Percentiles rank a stretch among this genome's conserved stretches.
Evolutionary conservation across 35 echinoderm and acorn worm genomes (phyloP).

Genomic region (Lytechinus pictus): DNA sequence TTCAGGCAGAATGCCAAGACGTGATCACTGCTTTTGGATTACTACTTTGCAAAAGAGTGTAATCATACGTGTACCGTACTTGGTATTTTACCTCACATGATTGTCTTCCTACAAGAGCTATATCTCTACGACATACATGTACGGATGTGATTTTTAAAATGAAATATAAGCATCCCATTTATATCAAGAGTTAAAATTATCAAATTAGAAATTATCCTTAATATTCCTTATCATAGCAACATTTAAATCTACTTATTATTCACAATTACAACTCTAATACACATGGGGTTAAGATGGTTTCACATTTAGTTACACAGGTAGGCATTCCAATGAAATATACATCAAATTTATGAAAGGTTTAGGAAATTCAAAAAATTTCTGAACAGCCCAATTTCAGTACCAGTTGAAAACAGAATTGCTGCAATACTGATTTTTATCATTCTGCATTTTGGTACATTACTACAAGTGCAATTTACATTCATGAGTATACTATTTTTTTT

Average conservation of each 20-base stretch:
- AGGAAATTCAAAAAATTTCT: not conserved
- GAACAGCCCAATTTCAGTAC: not conserved
- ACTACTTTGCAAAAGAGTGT: no score
- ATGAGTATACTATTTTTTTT: not conserved
- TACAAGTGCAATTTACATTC: not conserved
- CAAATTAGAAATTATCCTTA: not conserved
- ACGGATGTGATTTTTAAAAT: not conserved
- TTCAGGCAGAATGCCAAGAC: no score
- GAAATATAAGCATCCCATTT: not conserved
- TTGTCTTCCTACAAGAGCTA: not conserved
- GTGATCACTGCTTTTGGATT: no score
- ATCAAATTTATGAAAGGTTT: no score
- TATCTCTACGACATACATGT: not conserved
- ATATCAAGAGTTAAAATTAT: not conserved
- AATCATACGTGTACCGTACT: no score
- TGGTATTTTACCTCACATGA: not conserved
- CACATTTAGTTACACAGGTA: no score
- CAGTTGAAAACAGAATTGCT: not conserved
- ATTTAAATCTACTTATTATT: no score
- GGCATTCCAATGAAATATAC: no score
- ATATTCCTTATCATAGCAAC: no score
- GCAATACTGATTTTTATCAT: not conserved
- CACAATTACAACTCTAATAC: no score
- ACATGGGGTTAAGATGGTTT: no score
- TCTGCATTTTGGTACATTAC: not conserved